Evolutionary conservation across 1,140 invertebrate species (phyloP), one percentile per base, ranked within the genome.

Genomic region (Drosophila ercepeae): DNA sequence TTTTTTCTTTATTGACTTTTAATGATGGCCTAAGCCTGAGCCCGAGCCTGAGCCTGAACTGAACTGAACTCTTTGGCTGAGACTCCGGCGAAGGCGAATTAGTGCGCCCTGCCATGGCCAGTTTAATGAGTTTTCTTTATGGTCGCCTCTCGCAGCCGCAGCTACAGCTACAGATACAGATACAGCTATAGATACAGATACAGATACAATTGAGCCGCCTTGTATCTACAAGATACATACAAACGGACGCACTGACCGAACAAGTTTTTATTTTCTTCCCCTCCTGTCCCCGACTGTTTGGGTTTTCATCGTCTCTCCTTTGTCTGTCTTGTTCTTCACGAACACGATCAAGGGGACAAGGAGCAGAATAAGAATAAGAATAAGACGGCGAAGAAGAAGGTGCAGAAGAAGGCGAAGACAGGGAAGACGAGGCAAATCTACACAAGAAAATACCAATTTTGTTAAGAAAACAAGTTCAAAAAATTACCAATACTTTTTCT

Each of bases 81-180:
- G 29, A 44, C 48, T 49, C 59, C 54, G 36, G 65, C 77, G 72
- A 79, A 79, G 36, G 65, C 77, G 72, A 79, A 79, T 79, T 79
- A 79, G 76, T 75, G 70, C 63, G 52, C 58, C 44, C 59, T 76
- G 57, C 77, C 60, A 46, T 75, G 72, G 82, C 63, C 70, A 75
- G 77, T 88, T 86, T 88, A 86, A 86, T 86, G 82, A 89, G 78
- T 86, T 86, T 86, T 86, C 82, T 88, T 86, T 88, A 86, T 86
- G 82, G 74, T 82, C 76, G 76, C 9, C 41, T 49, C 19, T 14
- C 18, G 4, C 8, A 18, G 13, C 13, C 18, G 45, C 18, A 68
- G 39, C 55, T 46, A 69, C 50, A 67, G 46, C 53, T 50, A 50
- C 52, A 68, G 45, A 51, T 52, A 59, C 32, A 49, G 14, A 27